Conservation (phyloP, 2,113 vertebrate genomes). For the Eudyptes chrysolophus region DNA sequence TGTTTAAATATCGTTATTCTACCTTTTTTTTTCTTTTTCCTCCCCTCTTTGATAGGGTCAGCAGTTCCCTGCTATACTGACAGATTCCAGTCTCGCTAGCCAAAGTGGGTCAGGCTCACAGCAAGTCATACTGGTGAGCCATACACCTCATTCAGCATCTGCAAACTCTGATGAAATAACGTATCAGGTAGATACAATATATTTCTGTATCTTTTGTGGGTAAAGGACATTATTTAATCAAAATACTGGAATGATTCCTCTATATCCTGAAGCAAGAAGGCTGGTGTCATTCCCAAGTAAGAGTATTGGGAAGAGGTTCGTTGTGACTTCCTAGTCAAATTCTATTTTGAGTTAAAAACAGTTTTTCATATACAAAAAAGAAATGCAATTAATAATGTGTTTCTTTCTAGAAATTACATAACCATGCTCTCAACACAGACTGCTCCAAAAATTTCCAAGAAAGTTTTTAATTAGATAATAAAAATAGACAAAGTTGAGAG, state of each 20-base stretch:
- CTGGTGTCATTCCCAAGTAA: not conserved
- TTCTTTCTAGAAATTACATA: not conserved
- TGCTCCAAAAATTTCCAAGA: not conserved
- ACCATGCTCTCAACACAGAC: not conserved
- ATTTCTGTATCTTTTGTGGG: not conserved
- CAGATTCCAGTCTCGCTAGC: slow-evolving; percentile 81
- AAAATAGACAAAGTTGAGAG: not conserved
- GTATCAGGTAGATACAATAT: slow-evolving; percentile 66
- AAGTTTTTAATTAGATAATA: not conserved
- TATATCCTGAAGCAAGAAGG: not conserved
- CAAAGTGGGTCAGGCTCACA: slow-evolving; percentile 76
- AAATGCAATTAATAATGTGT: not conserved
- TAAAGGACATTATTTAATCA: not conserved
- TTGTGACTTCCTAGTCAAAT: not conserved
- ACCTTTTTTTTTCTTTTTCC: too few species aligned
- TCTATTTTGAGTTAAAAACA: not conserved
- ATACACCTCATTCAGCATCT: slow-evolving; percentile 74
- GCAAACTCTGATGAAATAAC: slow-evolving; percentile 71
- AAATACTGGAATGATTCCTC: not conserved
- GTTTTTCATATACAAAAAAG: not conserved
- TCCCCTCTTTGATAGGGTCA: slow-evolving; percentile 76
- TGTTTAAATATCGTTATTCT: not conserved
- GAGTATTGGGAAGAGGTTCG: not conserved
- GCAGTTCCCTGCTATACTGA: slow-evolving; percentile 87
- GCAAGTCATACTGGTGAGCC: slow-evolving; percentile 93